Percentiles rank a stretch among this genome's conserved stretches.
phyloP scores from a whole-genome alignment of 2,888 invertebrate species.

The Cerastoderma edule region DNA sequence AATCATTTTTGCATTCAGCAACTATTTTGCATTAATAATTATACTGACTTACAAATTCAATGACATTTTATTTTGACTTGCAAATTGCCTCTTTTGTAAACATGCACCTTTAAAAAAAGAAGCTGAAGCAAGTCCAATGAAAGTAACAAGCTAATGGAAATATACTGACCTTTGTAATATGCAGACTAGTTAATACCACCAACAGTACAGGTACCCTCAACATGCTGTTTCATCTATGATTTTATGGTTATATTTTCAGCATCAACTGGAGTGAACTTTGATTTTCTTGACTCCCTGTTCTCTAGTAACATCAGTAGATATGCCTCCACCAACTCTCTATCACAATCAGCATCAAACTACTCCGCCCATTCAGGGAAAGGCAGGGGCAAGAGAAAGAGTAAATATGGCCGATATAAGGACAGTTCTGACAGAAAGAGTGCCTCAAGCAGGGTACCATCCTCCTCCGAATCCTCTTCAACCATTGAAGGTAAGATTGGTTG shows the following conservation, averaged over 20 bases:
- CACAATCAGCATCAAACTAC: constrained; percentile 73
- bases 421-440: constrained; percentile 41
- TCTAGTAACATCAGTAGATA: constrained; percentile 71
- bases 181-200: too few relatives aligned
- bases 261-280: constrained; percentile 74
- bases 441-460: constrained; percentile 47
- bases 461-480: constrained; percentile 58
- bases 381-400: constrained; percentile 42
- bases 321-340: constrained; percentile 69
- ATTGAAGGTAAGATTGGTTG: constrained; percentile 45
- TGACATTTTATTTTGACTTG: too few relatives aligned
- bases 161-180: too few relatives aligned
- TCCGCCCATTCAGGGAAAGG: constrained; percentile 61
- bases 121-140: too few relatives aligned
- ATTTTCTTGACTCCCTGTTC: constrained; percentile 75
- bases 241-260: constrained; percentile 17
- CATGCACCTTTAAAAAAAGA: too few relatives aligned
- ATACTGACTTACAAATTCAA: too few relatives aligned
- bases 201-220: too few relatives aligned
- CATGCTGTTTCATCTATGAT: too few relatives aligned
- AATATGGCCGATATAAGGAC: constrained; percentile 28
- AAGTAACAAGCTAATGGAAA: too few relatives aligned
- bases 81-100: too few relatives aligned
- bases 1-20: too few relatives aligned
- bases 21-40: too few relatives aligned